Base-by-base conservation (phyloP, 2,797 vertebrate genomes). In the Microcaecilia unicolor region DNA sequence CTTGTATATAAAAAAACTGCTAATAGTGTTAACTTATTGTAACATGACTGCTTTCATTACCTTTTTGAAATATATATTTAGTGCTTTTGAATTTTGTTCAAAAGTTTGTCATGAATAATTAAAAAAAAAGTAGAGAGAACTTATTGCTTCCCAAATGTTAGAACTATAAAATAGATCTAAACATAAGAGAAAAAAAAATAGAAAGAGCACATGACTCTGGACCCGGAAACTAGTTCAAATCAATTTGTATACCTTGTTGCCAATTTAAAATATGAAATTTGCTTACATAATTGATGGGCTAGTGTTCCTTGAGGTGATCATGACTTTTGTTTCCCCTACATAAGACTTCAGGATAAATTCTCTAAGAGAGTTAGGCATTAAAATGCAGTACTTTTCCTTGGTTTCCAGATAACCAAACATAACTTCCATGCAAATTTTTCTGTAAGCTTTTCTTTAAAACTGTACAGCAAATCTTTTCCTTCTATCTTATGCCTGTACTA, bases 391-490 rank as follows among this genome's bases (percentile, higher is more conserved):
- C 58, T 61, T 53, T 67, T 46, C 74, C 51, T 54, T 57, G 29
- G 48, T 58, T 67, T 51, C 70, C 61, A 7, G 2, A 27, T 74
- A 78, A 72, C 46, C 48, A n/a, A n/a, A n/a, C n/a, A n/a, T 42
- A 47, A 51, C 61, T 70, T 67, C 72, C 62, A 55, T 62, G 55
- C 74, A 63, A 61, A 41, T 58, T 54, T 55, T 77, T 67, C 50
- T 67, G 44, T 76, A 51, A 70, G 57, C 74, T 65, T 72, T 70
- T 66, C 58, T 51, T 40, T 80, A 77, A n/a, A 73, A 61, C 44
- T 66, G 49, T 39, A 24, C 25, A 68, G 61, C 63, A 52, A 63
- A 55, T 34, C 57, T 62, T 57, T n/a, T 58, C 25, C 64, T 54
- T 65, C 56, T 37, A 29, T 55, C 31, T 67, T 42, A 49, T 46